Evolutionary conservation across 2,888 invertebrate genomes (phyloP), one percentile per base, ranked within the genome.

Genomic region (Podotricha telesiphe): DNA sequence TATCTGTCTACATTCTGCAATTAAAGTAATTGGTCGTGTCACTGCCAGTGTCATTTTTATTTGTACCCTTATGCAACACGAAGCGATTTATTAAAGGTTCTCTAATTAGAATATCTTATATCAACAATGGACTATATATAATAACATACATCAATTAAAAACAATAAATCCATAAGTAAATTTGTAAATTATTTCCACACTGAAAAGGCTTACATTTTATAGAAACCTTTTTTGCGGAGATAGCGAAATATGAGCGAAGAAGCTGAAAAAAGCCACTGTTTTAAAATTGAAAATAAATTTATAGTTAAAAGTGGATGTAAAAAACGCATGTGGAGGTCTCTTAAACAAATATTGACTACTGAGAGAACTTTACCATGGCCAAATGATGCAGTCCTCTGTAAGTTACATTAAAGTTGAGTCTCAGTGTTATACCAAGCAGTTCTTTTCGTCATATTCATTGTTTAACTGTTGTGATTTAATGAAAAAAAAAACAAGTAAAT

Each of bases 311-410:
- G 90, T 76, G 94, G 93, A 67, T 93, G 94, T 75, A 98, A 97
- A 82, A 97, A 97, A 84, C 94, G 96, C 76, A 95, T 96, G 74
- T 98, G 98, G 97, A 96, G 97, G 83, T 97, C 97, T 7, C 85
- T 98, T 59, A 98, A 98, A 85, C 98, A 98, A 93, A 97, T 98
- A 78, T 90, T 97, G 62, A 93, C 97, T 1, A 95, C 96, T 50
- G 98, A 98, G 82, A 94, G 96, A 83, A 85, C 95, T 34, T 88
- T 97, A 69, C 95, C 96, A 3, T 97, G 97, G 97, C 94, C 95
- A 20, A 94, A 95, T 70, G 95, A 96, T 81, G 95, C 95, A 64
- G 95, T 97, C 67, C 94, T 96, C 79, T 98, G 96, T 96, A 91
- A 93, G 94, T 82, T 62, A n/a, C 19, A 11, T 2, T 45, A 37